phyloP scores from a whole-genome alignment of 2,797 vertebrate species.

The Pyrocephalus nanus region DNA sequence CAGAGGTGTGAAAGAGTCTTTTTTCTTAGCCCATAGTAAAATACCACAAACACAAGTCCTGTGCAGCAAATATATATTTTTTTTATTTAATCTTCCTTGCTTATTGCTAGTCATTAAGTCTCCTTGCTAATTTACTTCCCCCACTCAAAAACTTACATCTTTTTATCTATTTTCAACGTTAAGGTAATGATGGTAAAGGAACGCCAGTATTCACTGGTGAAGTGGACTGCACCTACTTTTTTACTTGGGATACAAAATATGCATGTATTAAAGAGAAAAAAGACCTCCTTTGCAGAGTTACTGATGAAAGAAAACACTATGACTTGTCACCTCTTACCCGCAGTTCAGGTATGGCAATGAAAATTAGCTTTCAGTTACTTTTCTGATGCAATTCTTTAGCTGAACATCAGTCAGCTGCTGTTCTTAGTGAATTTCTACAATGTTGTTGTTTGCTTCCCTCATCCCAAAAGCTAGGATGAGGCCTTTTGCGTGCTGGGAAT shows the following conservation, averaged over 20 bases:
- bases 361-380: neutral
- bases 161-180: neutral
- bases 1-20: neutral
- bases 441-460: neutral
- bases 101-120: neutral
- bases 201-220: slow-evolving; percentile 86
- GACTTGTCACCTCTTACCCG: slow-evolving; percentile 88
- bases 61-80: neutral
- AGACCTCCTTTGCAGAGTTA: slow-evolving; percentile 85
- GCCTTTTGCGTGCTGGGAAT: neutral
- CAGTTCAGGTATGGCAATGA: slow-evolving; percentile 78
- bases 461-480: neutral
- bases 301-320: slow-evolving; percentile 82
- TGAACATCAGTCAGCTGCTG: neutral
- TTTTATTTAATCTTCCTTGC: neutral
- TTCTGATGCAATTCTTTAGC: neutral
- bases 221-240: slow-evolving; percentile 94
- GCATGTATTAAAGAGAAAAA: slow-evolving; percentile 91
- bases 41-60: rapidly evolving
- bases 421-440: neutral
- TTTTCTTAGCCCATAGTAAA: neutral
- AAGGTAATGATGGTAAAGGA: slow-evolving; percentile 83
- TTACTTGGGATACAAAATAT: slow-evolving; percentile 89
- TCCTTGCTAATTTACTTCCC: neutral
- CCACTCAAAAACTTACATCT: neutral